These are phyloP conservation scores for Cercopithecus mona DNA, from an alignment of 2,113 vertebrate species.

Conservation along the genomic window DNA sequence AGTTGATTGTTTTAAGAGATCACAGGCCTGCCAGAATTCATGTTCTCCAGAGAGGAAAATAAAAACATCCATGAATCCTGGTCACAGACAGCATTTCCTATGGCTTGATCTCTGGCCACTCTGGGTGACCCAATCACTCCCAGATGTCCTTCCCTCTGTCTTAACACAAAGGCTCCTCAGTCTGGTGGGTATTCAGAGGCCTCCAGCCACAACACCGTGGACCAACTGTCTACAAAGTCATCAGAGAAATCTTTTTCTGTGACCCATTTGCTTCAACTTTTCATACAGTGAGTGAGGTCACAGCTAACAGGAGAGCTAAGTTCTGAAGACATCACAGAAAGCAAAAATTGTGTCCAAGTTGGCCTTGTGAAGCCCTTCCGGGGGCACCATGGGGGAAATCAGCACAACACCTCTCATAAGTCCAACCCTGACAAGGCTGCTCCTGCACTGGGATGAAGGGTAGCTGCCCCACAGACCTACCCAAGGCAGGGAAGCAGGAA, in stretches of 20 bases:
- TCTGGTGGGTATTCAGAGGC: not conserved
- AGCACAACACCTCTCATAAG: accelerated
- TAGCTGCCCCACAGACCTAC: accelerated
- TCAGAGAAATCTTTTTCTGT: not conserved
- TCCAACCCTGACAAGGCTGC: not conserved
- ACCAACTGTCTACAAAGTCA: not conserved
- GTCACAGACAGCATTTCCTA: not conserved
- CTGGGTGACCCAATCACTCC: not conserved
- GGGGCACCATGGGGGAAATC: not conserved
- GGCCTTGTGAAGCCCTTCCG: not conserved
- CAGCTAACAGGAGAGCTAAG: not conserved
- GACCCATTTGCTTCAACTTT: not conserved
- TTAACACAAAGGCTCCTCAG: not conserved
- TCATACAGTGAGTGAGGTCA: not conserved
- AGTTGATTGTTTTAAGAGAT: slow-evolving; percentile 23
- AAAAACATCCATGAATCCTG: not conserved
- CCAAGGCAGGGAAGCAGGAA: not conserved
- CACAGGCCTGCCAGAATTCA: slow-evolving; percentile 7
- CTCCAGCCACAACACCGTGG: not conserved
- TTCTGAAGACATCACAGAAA: not conserved
- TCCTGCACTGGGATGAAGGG: not conserved
- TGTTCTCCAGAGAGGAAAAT: not conserved
- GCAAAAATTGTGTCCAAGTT: not conserved
- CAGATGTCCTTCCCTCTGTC: not conserved
- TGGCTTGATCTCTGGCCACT: not conserved